phyloP scores from a whole-genome alignment of 1,140 invertebrate genomes.

The Pachyrhynchus sulphureomaculatus region DNA sequence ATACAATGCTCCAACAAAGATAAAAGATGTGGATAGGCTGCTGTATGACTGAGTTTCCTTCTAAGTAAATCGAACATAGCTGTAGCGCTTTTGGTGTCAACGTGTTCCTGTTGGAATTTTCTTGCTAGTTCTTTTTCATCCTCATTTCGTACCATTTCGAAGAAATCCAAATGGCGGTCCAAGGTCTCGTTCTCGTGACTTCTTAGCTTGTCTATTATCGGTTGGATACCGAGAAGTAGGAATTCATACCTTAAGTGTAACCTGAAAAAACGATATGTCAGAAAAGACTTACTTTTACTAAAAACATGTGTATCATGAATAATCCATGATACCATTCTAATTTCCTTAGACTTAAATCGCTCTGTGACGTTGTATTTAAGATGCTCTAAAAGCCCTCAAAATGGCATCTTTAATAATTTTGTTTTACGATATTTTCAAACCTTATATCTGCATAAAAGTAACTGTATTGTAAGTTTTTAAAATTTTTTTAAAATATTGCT shows the following conservation, averaged over 20 bases:
- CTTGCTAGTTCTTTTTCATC: slow-evolving; percentile 93
- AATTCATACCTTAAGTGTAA: slow-evolving; percentile 95
- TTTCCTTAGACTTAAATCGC: no score
- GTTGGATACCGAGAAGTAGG: slow-evolving; percentile 95
- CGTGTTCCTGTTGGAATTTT: slow-evolving; percentile 87
- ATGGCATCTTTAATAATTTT: no score
- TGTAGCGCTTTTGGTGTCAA: slow-evolving; percentile 92
- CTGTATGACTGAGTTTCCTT: slow-evolving; percentile 87
- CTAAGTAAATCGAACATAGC: slow-evolving; percentile 93
- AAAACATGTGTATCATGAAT: no score
- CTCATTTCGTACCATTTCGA: slow-evolving; percentile 96
- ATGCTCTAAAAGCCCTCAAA: no score
- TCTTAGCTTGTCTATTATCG: slow-evolving; percentile 90
- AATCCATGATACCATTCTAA: no score
- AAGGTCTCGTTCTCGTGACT: slow-evolving; percentile 92
- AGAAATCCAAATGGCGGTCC: slow-evolving; percentile 91
- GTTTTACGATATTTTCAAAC: no score
- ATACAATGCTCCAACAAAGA: slow-evolving; percentile 91
- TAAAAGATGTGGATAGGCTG: slow-evolving; percentile 90
- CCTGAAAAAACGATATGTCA: slow-evolving; percentile 54
- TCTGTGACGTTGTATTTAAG: no score
- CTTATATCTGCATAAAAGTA: no score
- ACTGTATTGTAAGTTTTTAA: no score
- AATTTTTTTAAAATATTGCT: no score
- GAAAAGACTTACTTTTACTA: no score